Evolutionary conservation across 2,797 vertebrate species (phyloP).

Genomic region (Rhinoraja longicauda): DNA sequence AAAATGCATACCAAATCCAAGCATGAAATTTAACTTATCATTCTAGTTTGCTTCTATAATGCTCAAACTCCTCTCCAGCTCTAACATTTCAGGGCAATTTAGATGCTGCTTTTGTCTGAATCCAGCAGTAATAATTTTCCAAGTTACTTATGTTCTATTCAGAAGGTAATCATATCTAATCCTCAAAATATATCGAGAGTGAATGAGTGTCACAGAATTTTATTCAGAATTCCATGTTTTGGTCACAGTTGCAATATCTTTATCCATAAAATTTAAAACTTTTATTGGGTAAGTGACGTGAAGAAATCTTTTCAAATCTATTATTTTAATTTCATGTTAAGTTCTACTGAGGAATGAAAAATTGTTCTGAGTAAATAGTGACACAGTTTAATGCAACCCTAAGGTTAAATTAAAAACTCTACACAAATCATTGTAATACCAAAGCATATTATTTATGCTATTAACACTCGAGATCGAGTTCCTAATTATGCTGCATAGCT

Average conservation of each 20-base stretch:
- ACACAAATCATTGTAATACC: background rate
- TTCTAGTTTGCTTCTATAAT: constrained; percentile 31
- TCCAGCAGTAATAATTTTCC: background rate
- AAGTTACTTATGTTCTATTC: background rate
- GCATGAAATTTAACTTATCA: constrained; percentile 27
- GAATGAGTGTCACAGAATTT: background rate
- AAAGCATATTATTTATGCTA: background rate
- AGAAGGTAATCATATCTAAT: background rate
- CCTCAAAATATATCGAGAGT: background rate
- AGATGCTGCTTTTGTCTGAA: constrained; percentile 20
- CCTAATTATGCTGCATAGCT: background rate
- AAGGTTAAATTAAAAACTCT: background rate
- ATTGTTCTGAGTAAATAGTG: background rate
- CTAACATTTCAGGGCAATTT: constrained; percentile 26
- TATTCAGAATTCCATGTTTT: background rate
- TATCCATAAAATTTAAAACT: background rate
- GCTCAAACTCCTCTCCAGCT: background rate
- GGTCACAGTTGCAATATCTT: background rate
- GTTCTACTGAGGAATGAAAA: background rate
- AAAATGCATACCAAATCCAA: constrained; percentile 28
- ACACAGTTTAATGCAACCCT: background rate
- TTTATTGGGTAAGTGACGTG: background rate
- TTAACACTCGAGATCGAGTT: background rate
- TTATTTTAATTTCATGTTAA: background rate
- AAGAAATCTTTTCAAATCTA: background rate